Evolutionary conservation across 2,888 invertebrate species (phyloP).

Genomic region (Phalera bucephala): DNA sequence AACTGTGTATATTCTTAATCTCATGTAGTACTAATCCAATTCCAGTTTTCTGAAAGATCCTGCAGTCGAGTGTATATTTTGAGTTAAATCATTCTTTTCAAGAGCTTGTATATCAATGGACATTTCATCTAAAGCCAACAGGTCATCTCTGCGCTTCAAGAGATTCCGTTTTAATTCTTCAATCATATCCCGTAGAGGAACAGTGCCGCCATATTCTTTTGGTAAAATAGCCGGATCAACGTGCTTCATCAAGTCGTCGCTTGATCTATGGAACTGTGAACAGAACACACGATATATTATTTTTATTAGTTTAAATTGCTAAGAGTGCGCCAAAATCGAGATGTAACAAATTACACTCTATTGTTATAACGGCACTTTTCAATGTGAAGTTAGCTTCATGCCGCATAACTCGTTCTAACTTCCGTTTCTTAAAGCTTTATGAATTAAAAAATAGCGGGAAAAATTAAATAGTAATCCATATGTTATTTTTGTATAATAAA

Average conservation of each 20-base stretch:
- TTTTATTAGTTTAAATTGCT: conserved; percentile 4
- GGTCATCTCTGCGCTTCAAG: conserved; percentile 84
- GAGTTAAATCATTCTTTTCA: conserved; percentile 84
- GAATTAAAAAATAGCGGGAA: neutral
- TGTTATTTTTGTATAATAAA: too few relatives aligned
- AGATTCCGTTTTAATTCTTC: conserved; percentile 87
- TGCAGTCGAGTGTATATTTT: conserved; percentile 89
- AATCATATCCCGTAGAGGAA: conserved; percentile 91
- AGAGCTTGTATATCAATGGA: conserved; percentile 86
- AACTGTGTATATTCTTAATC: neutral
- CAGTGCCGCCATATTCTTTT: conserved; percentile 94
- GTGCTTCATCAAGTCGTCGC: conserved; percentile 88
- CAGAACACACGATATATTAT: conserved; percentile 12
- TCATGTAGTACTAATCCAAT: conserved; percentile 84
- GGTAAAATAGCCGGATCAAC: conserved; percentile 90
- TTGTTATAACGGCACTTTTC: neutral
- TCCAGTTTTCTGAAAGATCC: conserved; percentile 93
- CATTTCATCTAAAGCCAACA: conserved; percentile 90
- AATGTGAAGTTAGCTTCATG: neutral
- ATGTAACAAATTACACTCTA: neutral
- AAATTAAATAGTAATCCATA: too few relatives aligned
- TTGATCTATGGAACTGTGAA: conserved; percentile 87
- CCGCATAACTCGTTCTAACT: neutral
- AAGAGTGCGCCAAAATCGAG: neutral
- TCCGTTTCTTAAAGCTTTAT: neutral